Evolutionary conservation across 2,113 vertebrate species (phyloP).

Genomic region (Caranx melampygus): DNA sequence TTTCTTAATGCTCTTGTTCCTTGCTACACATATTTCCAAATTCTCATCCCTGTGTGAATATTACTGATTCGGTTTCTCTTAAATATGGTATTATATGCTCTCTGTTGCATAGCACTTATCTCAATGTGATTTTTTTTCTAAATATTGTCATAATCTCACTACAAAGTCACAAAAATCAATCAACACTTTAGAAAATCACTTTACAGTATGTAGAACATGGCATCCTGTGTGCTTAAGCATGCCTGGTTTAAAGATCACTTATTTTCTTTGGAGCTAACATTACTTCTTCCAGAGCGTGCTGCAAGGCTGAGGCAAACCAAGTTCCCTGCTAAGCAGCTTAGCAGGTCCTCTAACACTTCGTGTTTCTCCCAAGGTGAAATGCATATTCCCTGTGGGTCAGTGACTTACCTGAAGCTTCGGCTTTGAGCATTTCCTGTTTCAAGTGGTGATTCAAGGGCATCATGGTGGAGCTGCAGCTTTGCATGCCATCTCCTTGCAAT

Average conservation of each 20-base stretch:
- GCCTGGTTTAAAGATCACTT: constrained; percentile 1
- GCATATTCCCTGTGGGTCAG: constrained; percentile 45
- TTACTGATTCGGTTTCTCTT: constrained; percentile 24
- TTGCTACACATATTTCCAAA: constrained; percentile 22
- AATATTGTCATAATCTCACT: constrained; percentile 1
- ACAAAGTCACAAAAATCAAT: constrained; percentile 10
- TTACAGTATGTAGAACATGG: constrained; percentile 5
- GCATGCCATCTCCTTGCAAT: not conserved
- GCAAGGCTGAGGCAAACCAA: constrained; percentile 40
- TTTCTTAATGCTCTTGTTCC: constrained; percentile 5
- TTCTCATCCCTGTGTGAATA: constrained; percentile 17
- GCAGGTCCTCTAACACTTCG: constrained; percentile 25
- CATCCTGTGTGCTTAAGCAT: not conserved
- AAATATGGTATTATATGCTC: not conserved
- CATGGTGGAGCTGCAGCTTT: not conserved
- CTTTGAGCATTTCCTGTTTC: constrained; percentile 33
- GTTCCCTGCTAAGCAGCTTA: constrained; percentile 55
- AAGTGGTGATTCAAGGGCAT: constrained; percentile 38
- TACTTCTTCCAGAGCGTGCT: constrained; percentile 36
- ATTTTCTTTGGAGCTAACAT: constrained; percentile 6
- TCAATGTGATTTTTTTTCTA: constrained; percentile 7
- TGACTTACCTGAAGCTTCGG: constrained; percentile 41
- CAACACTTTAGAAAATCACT: not conserved
- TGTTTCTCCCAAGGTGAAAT: constrained; percentile 50
- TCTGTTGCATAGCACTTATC: constrained; percentile 3